Evolutionary conservation across 1,140 invertebrate species (phyloP), one percentile per base, ranked within the genome.

Genomic region (Penaeus indicus): DNA sequence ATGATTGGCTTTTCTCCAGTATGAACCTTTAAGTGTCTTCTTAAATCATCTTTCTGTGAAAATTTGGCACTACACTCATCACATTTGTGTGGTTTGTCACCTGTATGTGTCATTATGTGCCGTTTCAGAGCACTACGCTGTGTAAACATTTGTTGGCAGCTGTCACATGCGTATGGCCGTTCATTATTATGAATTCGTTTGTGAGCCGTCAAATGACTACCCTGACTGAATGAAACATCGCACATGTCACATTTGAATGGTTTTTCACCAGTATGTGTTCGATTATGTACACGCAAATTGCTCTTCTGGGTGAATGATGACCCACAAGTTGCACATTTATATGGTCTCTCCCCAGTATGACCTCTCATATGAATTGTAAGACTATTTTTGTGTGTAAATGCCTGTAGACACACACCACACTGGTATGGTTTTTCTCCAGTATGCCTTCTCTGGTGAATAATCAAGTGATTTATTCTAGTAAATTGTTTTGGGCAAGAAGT

Each of bases 191-290:
- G 91, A 63, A 84, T 91, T 63, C 90, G 27, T 38, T 80, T 86
- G 47, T 91, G 91, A 47, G 91, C 86, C 19, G 85, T 90, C 61
- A 91, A 79, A 60, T 91, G 90, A 79, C 89, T 89, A n/a, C 88
- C 90, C 38, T 91, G 91, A n/a, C 88, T 87, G 69, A 90, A 91
- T 38, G 88, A 69, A 64, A 83, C 84, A 22, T 89, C 79, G 91
- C 94, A 95, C 69, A 95, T 93, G 19, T 94, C 93, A 92, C 95
- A 95, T 91, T 94, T 93, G 90, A 95, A 95, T 80, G 95, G 95
- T 91, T 95, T 95, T 89, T 94, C 93, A 22, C 94, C 94, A 86
- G 92, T 93, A 91, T 95, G 94, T 38, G 93, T 94, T 60, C 89
- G 81, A 42, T 61, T 84, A 90, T 92, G 92, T 10, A 90, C 87